Percentiles rank a stretch among this genome's conserved stretches.
Evolutionary conservation across 2,797 vertebrate species (phyloP).

Genomic region (Chloroceryle inda): DNA sequence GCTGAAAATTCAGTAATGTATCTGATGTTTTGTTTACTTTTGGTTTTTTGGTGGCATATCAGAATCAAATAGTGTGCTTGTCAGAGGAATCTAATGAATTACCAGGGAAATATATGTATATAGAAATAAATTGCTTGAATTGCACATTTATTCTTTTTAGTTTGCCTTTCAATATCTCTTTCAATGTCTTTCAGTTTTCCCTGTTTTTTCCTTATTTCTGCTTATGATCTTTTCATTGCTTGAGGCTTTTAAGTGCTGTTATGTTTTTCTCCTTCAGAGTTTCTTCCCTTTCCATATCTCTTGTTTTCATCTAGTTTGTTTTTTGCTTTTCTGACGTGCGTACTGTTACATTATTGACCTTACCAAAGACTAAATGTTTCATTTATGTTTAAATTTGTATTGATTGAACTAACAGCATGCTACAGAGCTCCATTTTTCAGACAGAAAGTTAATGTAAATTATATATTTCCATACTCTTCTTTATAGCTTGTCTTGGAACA

Average conservation of each 20-base stretch:
- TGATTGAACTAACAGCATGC: neutral
- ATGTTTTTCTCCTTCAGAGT: neutral
- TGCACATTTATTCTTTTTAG: neutral
- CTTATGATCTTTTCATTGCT: neutral
- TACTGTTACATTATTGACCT: neutral
- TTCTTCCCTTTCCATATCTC: neutral
- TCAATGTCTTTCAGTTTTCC: neutral
- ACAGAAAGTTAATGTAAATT: conserved; percentile 3
- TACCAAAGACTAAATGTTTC: neutral
- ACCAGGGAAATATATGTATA: neutral
- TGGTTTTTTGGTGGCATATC: neutral
- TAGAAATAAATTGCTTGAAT: neutral
- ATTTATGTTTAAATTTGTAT: neutral
- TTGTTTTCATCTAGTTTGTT: neutral
- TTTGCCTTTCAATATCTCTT: no score
- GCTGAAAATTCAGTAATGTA: neutral
- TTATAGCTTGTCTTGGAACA: neutral
- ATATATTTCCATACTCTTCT: neutral
- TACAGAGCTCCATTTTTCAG: neutral
- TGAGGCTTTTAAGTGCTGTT: neutral
- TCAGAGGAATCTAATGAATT: neutral
- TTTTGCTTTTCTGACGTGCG: neutral
- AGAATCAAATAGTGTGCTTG: neutral
- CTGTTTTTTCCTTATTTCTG: neutral
- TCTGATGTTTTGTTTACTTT: neutral